These are phyloP conservation scores for Cossypha polioptera DNA, from an alignment of 2,797 vertebrate genomes.

Conservation along the genomic window DNA sequence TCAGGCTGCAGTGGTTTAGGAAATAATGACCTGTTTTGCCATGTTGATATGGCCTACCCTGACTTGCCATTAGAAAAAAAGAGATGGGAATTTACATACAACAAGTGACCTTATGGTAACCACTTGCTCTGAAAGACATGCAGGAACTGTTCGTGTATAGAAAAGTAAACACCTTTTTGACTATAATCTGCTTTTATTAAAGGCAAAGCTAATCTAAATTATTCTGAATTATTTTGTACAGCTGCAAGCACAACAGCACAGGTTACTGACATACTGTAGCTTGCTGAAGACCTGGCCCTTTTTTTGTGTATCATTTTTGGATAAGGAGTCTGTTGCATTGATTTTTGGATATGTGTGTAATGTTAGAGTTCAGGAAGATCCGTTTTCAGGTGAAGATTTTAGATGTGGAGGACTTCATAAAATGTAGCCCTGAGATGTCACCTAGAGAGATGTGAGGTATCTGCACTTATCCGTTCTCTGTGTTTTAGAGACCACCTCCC, in stretches of 20 bases:
- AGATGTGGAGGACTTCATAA: background rate
- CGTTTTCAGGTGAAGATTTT: background rate
- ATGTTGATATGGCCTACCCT: background rate
- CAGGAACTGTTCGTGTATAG: background rate
- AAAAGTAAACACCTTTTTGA: background rate
- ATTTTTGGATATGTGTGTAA: background rate
- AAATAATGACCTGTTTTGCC: background rate
- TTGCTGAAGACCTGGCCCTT: background rate
- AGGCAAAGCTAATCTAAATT: background rate
- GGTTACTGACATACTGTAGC: background rate
- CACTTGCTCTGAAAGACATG: background rate
- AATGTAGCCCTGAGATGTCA: background rate
- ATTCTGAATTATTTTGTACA: background rate
- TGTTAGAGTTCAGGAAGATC: background rate
- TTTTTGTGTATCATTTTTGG: background rate
- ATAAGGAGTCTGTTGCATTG: accelerated
- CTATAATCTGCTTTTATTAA: background rate
- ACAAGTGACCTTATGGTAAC: background rate
- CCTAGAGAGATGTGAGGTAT: background rate
- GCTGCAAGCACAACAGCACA: background rate
- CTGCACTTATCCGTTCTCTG: accelerated
- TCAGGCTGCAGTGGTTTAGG: background rate
- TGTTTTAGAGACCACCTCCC: background rate
- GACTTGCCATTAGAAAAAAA: background rate
- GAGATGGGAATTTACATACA: background rate